Percentiles rank a stretch among this genome's conserved stretches.
Evolutionary conservation across 2,113 vertebrate species (phyloP).

Genomic region (Plecotus auritus): DNA sequence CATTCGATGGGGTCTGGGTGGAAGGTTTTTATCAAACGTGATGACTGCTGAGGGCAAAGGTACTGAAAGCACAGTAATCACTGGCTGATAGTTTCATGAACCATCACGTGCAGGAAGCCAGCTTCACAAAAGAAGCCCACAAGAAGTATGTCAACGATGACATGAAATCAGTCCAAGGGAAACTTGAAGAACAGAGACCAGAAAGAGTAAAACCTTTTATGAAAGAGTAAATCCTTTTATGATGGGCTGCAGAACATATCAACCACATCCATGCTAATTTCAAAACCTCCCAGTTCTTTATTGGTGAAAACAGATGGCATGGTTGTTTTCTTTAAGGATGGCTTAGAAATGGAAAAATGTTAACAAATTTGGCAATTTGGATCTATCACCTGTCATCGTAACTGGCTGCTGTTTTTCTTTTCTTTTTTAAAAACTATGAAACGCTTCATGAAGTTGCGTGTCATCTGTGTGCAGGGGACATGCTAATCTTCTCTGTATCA

Average conservation of each 20-base stretch:
- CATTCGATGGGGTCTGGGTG: not conserved
- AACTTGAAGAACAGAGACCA: not conserved
- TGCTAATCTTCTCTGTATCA: not conserved
- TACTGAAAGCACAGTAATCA: not conserved
- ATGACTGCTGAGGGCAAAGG: not conserved
- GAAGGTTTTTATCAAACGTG: not conserved
- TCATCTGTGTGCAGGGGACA: not conserved
- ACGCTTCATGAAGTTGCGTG: not conserved
- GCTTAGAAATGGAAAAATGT: not conserved
- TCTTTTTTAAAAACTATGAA: not conserved
- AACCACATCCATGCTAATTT: not conserved
- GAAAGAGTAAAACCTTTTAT: not conserved
- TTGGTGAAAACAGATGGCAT: not conserved
- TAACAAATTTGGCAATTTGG: not conserved
- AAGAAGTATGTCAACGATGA: not conserved
- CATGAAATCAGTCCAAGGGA: not conserved
- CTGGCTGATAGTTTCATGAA: not conserved
- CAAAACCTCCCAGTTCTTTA: not conserved
- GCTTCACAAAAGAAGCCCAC: not conserved
- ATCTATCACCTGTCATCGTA: not conserved
- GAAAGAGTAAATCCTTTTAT: not conserved
- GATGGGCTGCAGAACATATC: not conserved
- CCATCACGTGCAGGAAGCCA: not conserved
- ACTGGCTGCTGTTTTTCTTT: not conserved
- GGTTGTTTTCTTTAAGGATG: not conserved